Conservation (phyloP, 2,113 vertebrate genomes). For the Tachysurus vachellii region DNA sequence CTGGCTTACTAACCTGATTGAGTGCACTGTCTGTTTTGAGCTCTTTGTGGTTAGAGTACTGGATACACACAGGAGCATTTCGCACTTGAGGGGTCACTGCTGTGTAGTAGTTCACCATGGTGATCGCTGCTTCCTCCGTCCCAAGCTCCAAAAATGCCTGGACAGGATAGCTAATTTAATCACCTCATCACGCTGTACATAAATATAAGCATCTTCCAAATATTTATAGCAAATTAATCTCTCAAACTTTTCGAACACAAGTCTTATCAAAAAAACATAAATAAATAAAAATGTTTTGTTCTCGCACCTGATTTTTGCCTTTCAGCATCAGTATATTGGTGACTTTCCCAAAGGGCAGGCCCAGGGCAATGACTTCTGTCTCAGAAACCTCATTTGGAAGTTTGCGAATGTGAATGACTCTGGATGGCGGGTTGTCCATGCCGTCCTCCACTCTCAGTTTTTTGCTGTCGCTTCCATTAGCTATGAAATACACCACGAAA, state of each 20-base stretch:
- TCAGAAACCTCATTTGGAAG: conserved; percentile 96
- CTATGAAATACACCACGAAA: conserved; percentile 68
- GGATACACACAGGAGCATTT: conserved; percentile 88
- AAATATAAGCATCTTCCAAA: not conserved
- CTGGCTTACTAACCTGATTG: conserved; percentile 73
- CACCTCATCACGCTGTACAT: not conserved
- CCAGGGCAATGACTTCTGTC: conserved; percentile 97
- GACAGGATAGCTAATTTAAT: conserved; percentile 40
- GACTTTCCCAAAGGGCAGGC: conserved; percentile 96
- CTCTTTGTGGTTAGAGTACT: conserved; percentile 98
- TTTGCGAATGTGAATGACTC: conserved; percentile 97
- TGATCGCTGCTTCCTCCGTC: conserved; percentile 94
- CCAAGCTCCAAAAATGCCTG: conserved; percentile 96
- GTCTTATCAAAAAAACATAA: not conserved
- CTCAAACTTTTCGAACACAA: not conserved
- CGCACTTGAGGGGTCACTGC: conserved; percentile 94
- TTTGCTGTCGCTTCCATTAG: conserved; percentile 96
- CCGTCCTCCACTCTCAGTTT: conserved; percentile 96
- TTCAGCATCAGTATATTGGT: conserved; percentile 99
- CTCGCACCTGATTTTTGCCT: conserved; percentile 95
- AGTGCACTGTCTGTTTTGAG: conserved; percentile 97
- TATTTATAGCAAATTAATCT: not conserved
- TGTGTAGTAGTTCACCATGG: conserved; percentile 98
- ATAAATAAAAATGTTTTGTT: not conserved
- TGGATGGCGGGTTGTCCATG: conserved; percentile 89